Base-by-base conservation (phyloP, 2,113 vertebrate genomes). In the Dissostichus mawsoni region DNA sequence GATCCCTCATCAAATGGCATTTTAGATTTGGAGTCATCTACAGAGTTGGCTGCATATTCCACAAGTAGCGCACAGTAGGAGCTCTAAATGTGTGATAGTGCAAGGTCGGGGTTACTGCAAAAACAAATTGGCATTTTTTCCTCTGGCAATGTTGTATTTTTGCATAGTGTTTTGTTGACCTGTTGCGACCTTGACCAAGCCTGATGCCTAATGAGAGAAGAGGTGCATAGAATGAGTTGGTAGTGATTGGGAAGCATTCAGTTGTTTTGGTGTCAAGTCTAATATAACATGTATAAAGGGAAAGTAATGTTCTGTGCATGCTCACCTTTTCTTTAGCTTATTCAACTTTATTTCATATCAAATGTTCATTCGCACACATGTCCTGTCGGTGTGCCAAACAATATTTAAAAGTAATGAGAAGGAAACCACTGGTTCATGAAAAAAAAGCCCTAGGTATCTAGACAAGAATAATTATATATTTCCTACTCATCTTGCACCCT, bases 401-500 rank as follows among this genome's bases (percentile, higher is more conserved):
- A 41, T 41, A 41, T 41, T 7, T 36, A 41, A 41, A 47, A 48
- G 47, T 8, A 66, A 14, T 58, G 41, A 65, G 17, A 36, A 67
- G 50, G 47, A 81, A 73, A 36, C 44, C 33, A 78, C 11, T 36
- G 29, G 65, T 69, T 83, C 47, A 41, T 84, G 66, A 83, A 79
- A 83, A 76, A 64, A 81, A 20, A 89, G 17, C 18, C 64, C 53
- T 36, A 29, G 55, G 56, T 89, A 78, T 91, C 69, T 56, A 77
- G 80, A 85, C 69, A 74, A 76, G 55, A 76, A 85, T 83, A 74
- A 83, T 87, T 82, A 91, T 92, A 83, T 82, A 88, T 93, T 90
- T 92, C 72, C 81, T 65, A 50, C 61, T 84, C 29, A 47, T 87
- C 70, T 70, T 89, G 82, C 76, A 71, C 65, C 74, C 76, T 69